These are phyloP conservation scores for Oxyruncus cristatus DNA, from an alignment of 2,113 vertebrate genomes.

Conservation along the genomic window DNA sequence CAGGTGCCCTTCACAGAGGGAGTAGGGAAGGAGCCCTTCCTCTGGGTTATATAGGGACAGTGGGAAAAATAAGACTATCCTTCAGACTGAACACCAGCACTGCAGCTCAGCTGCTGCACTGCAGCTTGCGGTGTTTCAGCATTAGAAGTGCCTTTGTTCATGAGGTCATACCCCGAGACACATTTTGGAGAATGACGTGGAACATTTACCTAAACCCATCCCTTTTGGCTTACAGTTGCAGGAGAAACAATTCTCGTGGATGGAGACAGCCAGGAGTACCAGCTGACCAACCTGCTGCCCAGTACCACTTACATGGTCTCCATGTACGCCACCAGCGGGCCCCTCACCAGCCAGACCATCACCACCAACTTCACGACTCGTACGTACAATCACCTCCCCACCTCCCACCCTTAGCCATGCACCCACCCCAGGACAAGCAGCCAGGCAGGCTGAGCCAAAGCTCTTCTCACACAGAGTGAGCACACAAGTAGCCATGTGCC, in stretches of 20 bases:
- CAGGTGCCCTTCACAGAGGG: background rate
- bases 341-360: slow-evolving; percentile 86
- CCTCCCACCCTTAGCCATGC: background rate
- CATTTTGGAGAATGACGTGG: background rate
- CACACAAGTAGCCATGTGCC: background rate
- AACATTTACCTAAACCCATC: background rate
- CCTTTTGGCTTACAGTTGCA: slow-evolving; percentile 74
- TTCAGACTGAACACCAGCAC: background rate
- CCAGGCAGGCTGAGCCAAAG: background rate
- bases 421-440: background rate
- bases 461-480: accelerated
- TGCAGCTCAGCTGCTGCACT: background rate
- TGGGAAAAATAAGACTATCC: background rate
- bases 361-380: slow-evolving; percentile 91
- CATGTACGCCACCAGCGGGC: slow-evolving; percentile 88
- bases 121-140: background rate
- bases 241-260: slow-evolving; percentile 92
- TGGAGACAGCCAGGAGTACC: slow-evolving; percentile 85
- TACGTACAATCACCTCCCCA: slow-evolving; percentile 67
- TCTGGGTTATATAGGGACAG: background rate
- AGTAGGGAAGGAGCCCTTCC: background rate
- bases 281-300: slow-evolving; percentile 86
- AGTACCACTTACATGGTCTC: slow-evolving; percentile 86
- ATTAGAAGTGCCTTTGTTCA: background rate
- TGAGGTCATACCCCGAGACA: background rate